Conservation (phyloP, 2,797 vertebrate species). For the Pseudomugil tenellus region DNA sequence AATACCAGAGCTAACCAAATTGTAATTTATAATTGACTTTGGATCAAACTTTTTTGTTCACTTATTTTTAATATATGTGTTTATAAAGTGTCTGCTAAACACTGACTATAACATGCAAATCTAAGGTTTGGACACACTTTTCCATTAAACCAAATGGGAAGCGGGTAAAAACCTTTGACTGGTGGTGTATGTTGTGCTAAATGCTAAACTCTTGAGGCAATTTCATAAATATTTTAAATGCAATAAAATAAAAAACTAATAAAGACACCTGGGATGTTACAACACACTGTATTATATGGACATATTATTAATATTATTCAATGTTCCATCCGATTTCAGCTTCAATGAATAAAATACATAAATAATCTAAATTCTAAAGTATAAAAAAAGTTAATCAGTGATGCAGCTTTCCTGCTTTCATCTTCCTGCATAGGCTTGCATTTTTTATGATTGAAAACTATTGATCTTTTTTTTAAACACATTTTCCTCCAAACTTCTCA, state of each 20-base stretch:
- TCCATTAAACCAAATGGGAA: too few species aligned
- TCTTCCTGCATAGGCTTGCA: background rate
- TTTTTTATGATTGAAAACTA: background rate
- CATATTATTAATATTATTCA: too few species aligned
- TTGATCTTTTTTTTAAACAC: background rate
- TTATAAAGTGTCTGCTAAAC: conserved; percentile 13
- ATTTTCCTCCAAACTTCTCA: background rate
- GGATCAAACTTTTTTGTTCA: background rate
- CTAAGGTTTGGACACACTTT: too few species aligned
- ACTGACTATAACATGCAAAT: background rate
- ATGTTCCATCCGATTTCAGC: too few species aligned
- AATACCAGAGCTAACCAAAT: background rate
- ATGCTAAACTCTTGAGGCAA: too few species aligned
- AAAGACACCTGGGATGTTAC: too few species aligned
- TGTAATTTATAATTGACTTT: background rate
- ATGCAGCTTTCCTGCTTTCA: background rate
- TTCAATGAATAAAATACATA: background rate
- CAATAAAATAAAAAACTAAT: too few species aligned
- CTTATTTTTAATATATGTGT: background rate
- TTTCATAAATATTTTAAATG: too few species aligned
- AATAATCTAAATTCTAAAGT: background rate
- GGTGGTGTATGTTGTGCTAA: too few species aligned
- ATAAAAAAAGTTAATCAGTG: too few species aligned
- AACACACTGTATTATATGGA: too few species aligned
- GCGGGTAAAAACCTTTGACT: too few species aligned